A percentile compares a stretch with the other conserved stretches of the same genome.
Conservation (phyloP, 2,888 invertebrate species). For the Eulithis prunata region DNA sequence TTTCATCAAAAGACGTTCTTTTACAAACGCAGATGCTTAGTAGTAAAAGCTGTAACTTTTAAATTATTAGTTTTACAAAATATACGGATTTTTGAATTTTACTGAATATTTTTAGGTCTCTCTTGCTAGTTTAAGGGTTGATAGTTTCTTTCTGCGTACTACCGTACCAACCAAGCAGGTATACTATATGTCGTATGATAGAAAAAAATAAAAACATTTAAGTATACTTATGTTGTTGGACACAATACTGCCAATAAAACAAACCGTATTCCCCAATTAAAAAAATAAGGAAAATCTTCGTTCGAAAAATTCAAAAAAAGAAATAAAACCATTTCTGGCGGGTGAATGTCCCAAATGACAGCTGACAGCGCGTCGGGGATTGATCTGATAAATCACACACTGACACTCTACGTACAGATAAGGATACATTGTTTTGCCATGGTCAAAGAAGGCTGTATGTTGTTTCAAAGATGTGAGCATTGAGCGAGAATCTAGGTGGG, state of each 20-base stretch:
- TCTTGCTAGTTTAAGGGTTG: too few relatives aligned
- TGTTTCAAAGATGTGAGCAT: too few relatives aligned
- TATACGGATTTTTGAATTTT: too few relatives aligned
- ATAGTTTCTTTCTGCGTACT: too few relatives aligned
- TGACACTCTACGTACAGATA: constrained; percentile 14
- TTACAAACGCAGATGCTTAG: background rate
- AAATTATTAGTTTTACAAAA: background rate
- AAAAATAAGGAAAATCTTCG: background rate
- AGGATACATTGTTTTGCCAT: background rate
- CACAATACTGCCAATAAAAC: background rate
- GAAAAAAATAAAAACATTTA: too few relatives aligned
- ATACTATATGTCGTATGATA: too few relatives aligned
- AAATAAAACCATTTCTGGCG: constrained; percentile 8
- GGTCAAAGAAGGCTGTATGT: background rate
- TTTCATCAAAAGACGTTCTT: background rate
- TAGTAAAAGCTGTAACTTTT: background rate
- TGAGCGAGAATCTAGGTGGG: too few relatives aligned
- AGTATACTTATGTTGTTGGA: too few relatives aligned
- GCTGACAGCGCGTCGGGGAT: constrained; percentile 23
- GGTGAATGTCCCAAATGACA: constrained; percentile 30
- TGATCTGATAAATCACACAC: constrained; percentile 28
- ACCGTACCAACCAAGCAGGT: too few relatives aligned
- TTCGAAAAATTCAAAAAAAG: background rate
- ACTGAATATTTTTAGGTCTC: too few relatives aligned
- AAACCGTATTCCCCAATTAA: background rate